phyloP scores from a whole-genome alignment of 2,113 vertebrate genomes.

The Callocephalon fimbriatum region DNA sequence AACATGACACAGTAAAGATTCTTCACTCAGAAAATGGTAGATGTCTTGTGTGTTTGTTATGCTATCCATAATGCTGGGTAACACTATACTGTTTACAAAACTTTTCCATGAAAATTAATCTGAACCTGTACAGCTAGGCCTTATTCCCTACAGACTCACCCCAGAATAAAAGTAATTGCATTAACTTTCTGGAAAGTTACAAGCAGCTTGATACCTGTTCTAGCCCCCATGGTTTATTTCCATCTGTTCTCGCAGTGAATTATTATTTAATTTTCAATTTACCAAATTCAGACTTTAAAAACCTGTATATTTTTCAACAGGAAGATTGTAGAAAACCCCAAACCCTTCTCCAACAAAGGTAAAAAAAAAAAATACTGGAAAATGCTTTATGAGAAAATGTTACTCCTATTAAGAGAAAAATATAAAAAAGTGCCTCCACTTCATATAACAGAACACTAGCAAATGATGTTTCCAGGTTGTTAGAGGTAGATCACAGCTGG shows the following conservation, averaged over 20 bases:
- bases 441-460: background rate
- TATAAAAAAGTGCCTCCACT: background rate
- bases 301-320: background rate
- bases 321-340: background rate
- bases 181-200: background rate
- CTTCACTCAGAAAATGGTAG: background rate
- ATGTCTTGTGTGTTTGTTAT: background rate
- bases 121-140: background rate
- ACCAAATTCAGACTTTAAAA: background rate
- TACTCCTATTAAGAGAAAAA: background rate
- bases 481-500: background rate
- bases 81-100: background rate
- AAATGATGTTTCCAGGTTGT: background rate
- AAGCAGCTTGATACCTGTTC: background rate
- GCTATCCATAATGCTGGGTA: background rate
- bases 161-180: background rate
- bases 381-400: background rate
- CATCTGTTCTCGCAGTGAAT: background rate
- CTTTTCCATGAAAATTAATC: background rate
- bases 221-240: background rate
- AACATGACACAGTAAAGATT: background rate
- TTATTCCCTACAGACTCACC: background rate
- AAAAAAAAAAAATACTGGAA: background rate
- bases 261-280: conserved; percentile 36
- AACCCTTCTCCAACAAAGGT: background rate